Evolutionary conservation across 2,797 vertebrate genomes (phyloP).

Genomic region (Pelobates cultripes): DNA sequence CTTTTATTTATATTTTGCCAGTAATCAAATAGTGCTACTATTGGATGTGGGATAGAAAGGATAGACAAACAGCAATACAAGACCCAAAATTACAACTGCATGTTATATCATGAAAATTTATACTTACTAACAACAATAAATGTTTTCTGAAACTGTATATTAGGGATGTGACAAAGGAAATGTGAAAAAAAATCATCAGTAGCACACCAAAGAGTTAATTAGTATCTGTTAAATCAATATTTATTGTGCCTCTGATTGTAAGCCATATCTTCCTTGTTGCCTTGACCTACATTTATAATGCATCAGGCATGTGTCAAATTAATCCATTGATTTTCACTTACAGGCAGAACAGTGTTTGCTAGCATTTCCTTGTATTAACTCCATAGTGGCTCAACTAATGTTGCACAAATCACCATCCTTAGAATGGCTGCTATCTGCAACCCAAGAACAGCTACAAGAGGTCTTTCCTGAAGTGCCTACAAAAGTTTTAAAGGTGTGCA

Average conservation of each 20-base stretch:
- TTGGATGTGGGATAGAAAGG: too few species aligned
- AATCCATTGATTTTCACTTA: slow-evolving; percentile 24
- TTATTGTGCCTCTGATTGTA: neutral
- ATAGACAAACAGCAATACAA: too few species aligned
- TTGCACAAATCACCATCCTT: slow-evolving; percentile 77
- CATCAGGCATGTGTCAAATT: slow-evolving; percentile 18
- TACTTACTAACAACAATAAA: too few species aligned
- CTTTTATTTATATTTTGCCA: too few species aligned
- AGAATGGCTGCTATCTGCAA: slow-evolving; percentile 78
- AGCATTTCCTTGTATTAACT: slow-evolving; percentile 86
- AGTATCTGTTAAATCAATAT: neutral
- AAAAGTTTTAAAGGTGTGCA: slow-evolving; percentile 86
- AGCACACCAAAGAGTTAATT: too few species aligned
- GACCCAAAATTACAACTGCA: too few species aligned
- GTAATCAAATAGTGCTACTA: too few species aligned
- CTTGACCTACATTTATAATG: neutral
- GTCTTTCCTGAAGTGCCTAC: slow-evolving; percentile 85
- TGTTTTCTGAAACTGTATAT: too few species aligned
- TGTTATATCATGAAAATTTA: too few species aligned
- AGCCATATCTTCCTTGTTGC: neutral
- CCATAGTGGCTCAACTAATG: slow-evolving; percentile 88
- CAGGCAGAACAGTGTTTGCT: slow-evolving; percentile 84
- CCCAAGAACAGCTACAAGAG: slow-evolving; percentile 76
- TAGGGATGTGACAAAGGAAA: too few species aligned
- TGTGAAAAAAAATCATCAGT: too few species aligned